Percentiles rank a stretch among this genome's conserved stretches.
Conservation (phyloP, 2,797 vertebrate genomes). For the Alcedo atthis region DNA sequence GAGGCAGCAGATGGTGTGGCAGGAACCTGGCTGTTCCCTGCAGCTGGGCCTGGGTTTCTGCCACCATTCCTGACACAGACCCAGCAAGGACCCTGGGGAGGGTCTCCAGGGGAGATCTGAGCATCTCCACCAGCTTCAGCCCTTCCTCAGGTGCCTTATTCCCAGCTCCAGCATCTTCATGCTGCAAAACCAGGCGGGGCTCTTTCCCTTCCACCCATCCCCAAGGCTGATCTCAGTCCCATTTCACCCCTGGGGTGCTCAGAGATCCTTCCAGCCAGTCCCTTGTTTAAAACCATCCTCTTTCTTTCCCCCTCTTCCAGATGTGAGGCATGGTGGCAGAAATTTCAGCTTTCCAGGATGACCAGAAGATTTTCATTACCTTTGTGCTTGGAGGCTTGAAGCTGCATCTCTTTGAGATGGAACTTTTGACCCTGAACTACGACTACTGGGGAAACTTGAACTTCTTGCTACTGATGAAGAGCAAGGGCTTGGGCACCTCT, state of each 20-base stretch:
- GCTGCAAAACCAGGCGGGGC: not conserved
- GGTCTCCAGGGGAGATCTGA: accelerated
- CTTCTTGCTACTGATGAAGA: not conserved
- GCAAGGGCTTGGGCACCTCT: constrained; percentile 26
- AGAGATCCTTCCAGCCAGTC: not conserved
- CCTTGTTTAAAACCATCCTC: not conserved
- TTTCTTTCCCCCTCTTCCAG: too few species aligned
- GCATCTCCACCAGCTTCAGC: accelerated
- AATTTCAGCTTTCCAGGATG: not conserved
- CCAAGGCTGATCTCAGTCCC: accelerated
- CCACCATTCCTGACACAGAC: accelerated
- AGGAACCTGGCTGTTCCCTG: not conserved
- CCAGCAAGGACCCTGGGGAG: not conserved
- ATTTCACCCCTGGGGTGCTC: not conserved
- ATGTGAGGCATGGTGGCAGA: not conserved
- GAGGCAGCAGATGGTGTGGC: not conserved
- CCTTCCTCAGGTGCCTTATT: accelerated
- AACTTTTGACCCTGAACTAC: accelerated
- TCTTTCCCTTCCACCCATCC: not conserved
- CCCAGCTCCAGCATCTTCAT: accelerated
- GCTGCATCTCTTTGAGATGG: not conserved
- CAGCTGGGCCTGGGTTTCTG: not conserved
- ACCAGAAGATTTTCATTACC: not conserved
- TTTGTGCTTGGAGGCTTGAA: not conserved
- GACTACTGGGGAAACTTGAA: accelerated